Base-by-base conservation (phyloP, 1,140 invertebrate species). In the Dermatophagoides farinae region DNA sequence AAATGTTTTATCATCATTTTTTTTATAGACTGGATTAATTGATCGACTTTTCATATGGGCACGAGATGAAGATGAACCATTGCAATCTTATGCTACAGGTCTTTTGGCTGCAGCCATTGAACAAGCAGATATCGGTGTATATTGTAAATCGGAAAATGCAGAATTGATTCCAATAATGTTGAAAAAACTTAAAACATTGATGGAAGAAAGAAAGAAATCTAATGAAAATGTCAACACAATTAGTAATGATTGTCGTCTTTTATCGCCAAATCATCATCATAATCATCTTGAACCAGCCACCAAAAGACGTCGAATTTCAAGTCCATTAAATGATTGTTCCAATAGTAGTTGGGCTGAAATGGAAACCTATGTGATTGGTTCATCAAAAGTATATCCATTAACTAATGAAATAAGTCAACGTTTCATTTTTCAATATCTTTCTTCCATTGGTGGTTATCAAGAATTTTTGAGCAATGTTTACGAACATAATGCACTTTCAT, bases 41-140 rank as follows among this genome's bases (percentile, higher is more conserved):
- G 77, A 81, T 53, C 75, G 84, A 38, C 73, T 97, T 6, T 88
- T 89, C 64, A 78, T 79, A 41, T 95, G 90, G 91, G 85, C 88
- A 8, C 86, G 88, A 69, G 82, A 80, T 68, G 82, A 82, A 6
- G 73, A 79, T 10, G 89, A 96, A 70, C 91, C 91, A 0, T 74
- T 97, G 0, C 82, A 87, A 68, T 92, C 86, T 52, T 97, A 96
- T 74, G 87, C 91, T 0, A 91, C 86, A 0, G 92, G 91, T 1
- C 74, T 97, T 1, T 71, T 97, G 22, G 90, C 88, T 0, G 85
- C 87, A n/a, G 89, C 90, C 1, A 93, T 96, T 89, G 90, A 97
- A 70, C 82, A 93, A 1, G 84, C 86, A 67, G 92, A 96, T 66
- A 87, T 95, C 51, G 89, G 90, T 9, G 80, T 82, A 2, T 83